Base-by-base conservation (phyloP, 2,797 vertebrate species). In the Urosaurus nigricauda region DNA sequence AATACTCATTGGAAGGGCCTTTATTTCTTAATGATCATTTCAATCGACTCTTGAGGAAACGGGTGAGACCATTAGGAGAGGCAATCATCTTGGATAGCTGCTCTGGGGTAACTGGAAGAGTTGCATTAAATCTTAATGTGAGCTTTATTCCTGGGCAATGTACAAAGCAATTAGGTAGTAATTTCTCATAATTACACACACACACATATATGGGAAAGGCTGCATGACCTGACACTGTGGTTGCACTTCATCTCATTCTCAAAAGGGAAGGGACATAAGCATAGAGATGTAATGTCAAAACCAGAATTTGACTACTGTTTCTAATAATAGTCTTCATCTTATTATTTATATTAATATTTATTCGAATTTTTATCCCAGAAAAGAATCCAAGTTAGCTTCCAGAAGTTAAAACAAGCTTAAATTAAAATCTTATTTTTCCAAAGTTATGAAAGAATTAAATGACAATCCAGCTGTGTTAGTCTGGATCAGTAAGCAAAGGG, bases 1-100 rank as follows among this genome's bases (percentile, higher is more conserved):
- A 79, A 87, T 84, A 83, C 88, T 86, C 26, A 0, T 21, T n/a
- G 60, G 82, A 91, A 91, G 82, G 83, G 26, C 83, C 73, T 89
- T 87, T 85, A 79, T 74, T 87, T 91, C 74, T 89, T 91, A 89
- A 89, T 87, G 88, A 87, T 87, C 53, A 65, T 89, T 91, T 82
- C 83, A 89, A 73, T 71, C 40, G 78, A 78, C 88, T 89, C 86
- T 89, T 71, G 88, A 85, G 85, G 85, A 83, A 90, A 79, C 43
- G 24, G 84, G 16, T 11, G 35, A 65, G 65, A 65, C 85, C 83
- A 85, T 88, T 91, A 89, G 43, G 78, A 85, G 32, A 87, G 83
- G 83, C 73, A 90, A 73, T 85, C 77, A 79, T 85, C 82, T 81
- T 89, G 40, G 79, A 89, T 47, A 85, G 88, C 83, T 87, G 60